Conservation (phyloP, 2,113 vertebrate genomes). For the Nansenia antarctica region DNA sequence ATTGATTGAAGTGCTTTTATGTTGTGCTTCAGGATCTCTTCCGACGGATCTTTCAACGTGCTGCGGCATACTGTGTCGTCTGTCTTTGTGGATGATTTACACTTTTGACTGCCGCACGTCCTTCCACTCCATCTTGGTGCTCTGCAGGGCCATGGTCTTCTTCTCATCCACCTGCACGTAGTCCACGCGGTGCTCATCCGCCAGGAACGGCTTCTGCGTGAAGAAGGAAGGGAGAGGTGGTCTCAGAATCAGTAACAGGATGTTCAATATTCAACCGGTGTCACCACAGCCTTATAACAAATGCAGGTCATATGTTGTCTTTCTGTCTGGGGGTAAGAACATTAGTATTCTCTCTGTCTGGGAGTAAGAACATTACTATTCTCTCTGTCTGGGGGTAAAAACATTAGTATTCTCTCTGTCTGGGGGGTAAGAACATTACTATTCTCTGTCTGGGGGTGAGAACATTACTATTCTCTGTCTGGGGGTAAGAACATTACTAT, state of each 20-base stretch:
- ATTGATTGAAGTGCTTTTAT: constrained; percentile 48
- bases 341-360: constrained; percentile 13
- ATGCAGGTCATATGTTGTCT: not conserved
- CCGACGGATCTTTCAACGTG: constrained; percentile 6
- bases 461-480: no score
- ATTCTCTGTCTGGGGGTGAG: no score
- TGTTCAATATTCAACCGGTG: not conserved
- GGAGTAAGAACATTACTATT: no score
- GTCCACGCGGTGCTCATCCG: constrained; percentile 94
- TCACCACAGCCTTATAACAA: not conserved
- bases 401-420: no score
- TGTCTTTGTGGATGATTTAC: constrained; percentile 61
- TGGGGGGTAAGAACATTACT: no score
- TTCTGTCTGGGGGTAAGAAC: not conserved
- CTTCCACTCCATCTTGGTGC: constrained; percentile 99
- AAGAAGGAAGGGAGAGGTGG: constrained; percentile 2
- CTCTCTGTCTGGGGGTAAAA: no score
- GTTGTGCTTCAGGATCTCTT: not conserved
- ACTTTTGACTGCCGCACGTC: constrained; percentile 94
- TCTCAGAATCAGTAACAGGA: not conserved
- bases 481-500: no score
- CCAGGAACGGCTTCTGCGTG: constrained; percentile 88
- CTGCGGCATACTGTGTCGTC: constrained; percentile 15
- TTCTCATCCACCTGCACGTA: constrained; percentile 98
- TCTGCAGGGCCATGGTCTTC: constrained; percentile 95